Conservation (phyloP, 1,140 invertebrate species). For the Polyergus mexicanus region DNA sequence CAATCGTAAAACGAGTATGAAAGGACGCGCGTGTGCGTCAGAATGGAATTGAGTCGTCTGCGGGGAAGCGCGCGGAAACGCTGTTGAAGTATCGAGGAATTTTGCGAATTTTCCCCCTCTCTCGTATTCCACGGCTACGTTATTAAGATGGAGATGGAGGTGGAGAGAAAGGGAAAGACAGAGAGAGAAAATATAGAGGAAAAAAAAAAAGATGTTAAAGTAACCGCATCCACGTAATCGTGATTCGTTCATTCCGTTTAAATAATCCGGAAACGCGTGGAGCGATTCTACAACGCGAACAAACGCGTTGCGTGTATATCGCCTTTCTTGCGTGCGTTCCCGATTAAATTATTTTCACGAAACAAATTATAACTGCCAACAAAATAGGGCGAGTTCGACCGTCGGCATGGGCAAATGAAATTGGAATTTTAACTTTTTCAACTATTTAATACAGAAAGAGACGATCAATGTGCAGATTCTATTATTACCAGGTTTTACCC, state of each 20-base stretch:
- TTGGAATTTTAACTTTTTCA: conserved; percentile 12
- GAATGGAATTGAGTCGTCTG: conserved; percentile 38
- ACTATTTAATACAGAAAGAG: background rate
- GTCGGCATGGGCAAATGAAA: background rate
- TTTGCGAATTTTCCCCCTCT: conserved; percentile 33
- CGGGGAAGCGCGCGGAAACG: conserved; percentile 2
- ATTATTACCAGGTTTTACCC: conserved; percentile 4
- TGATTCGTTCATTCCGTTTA: conserved; percentile 56
- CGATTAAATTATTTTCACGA: conserved; percentile 44
- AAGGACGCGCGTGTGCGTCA: conserved; percentile 40
- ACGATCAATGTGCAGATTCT: background rate
- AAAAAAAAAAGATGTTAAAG: conserved; percentile 8
- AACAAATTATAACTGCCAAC: conserved; percentile 14
- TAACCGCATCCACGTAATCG: conserved; percentile 22
- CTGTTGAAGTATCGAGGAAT: conserved; percentile 55
- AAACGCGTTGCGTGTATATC: background rate
- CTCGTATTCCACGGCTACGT: conserved; percentile 6
- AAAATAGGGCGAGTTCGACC: background rate
- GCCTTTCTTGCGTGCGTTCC: background rate
- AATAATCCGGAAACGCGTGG: conserved; percentile 40
- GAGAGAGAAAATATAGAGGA: too few relatives aligned
- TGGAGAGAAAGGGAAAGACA: background rate
- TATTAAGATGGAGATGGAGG: conserved; percentile 8
- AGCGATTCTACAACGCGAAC: conserved; percentile 1
- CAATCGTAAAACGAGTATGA: conserved; percentile 57